Evolutionary conservation across 2,888 invertebrate genomes (phyloP).

Genomic region (Theodoxus fluviatilis): DNA sequence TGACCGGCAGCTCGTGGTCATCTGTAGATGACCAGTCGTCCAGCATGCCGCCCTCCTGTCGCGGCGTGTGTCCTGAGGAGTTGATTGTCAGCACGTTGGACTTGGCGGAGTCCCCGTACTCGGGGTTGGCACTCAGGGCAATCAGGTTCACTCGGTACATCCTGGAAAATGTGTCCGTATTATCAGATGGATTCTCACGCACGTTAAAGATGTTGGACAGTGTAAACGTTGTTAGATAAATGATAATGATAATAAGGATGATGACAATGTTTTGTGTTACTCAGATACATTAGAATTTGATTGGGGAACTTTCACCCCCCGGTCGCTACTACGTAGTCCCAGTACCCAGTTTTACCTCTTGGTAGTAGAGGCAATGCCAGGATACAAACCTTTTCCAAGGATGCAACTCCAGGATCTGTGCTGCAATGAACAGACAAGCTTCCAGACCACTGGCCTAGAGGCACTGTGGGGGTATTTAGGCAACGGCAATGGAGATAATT

Average conservation of each 20-base stretch:
- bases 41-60: slow-evolving; percentile 35
- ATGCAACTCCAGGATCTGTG: too few species aligned
- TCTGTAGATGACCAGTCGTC: slow-evolving; percentile 46
- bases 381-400: too few species aligned
- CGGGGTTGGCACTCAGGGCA: slow-evolving; percentile 55
- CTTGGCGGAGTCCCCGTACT: slow-evolving; percentile 55
- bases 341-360: too few species aligned
- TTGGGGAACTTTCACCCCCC: neutral
- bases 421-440: too few species aligned
- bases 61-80: slow-evolving; percentile 42
- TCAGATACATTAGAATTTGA: neutral
- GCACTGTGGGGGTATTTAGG: too few species aligned
- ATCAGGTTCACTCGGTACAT: slow-evolving; percentile 60
- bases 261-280: neutral
- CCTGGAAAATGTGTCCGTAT: slow-evolving; percentile 46
- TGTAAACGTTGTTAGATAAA: neutral
- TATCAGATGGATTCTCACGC: too few species aligned
- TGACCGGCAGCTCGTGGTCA: slow-evolving; percentile 55
- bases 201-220: neutral
- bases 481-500: too few species aligned
- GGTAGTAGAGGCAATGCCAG: too few species aligned
- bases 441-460: too few species aligned
- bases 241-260: neutral
- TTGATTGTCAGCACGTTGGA: slow-evolving; percentile 59
- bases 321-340: too few species aligned